Evolutionary conservation across 2,113 vertebrate genomes (phyloP).

Genomic region (Albula goreensis): DNA sequence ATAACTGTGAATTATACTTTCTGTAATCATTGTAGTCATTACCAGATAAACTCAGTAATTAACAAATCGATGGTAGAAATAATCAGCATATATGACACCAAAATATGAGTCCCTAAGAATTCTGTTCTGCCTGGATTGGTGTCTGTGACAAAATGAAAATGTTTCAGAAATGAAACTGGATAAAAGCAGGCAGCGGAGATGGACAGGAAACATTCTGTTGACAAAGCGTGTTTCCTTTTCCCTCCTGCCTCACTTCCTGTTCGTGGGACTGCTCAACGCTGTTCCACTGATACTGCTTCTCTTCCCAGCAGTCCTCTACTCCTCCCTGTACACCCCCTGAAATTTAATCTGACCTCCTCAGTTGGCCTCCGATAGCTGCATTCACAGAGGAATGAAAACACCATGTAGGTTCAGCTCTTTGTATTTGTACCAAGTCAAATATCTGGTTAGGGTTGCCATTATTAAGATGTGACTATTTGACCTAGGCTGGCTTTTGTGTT

Average conservation of each 20-base stretch:
- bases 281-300: constrained; percentile 5
- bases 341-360: background rate
- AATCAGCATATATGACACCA: too few relatives aligned
- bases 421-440: background rate
- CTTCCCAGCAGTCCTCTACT: background rate
- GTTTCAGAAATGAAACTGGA: constrained; percentile 29
- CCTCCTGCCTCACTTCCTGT: constrained; percentile 55
- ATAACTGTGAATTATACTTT: too few relatives aligned
- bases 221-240: constrained; percentile 50
- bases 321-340: background rate
- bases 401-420: background rate
- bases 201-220: constrained; percentile 53
- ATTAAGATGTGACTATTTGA: background rate
- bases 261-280: constrained; percentile 13
- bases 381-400: background rate
- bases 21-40: too few relatives aligned
- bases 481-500: background rate
- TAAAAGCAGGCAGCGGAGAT: constrained; percentile 44
- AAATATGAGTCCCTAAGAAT: background rate
- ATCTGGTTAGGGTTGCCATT: background rate
- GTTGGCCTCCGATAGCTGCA: background rate
- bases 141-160: constrained; percentile 20
- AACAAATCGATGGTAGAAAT: too few relatives aligned
- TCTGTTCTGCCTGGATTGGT: background rate
- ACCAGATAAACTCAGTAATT: too few relatives aligned